These are phyloP conservation scores for Himalopsyche phryganea DNA, from an alignment of 1,140 invertebrate species.

Conservation along the genomic window DNA sequence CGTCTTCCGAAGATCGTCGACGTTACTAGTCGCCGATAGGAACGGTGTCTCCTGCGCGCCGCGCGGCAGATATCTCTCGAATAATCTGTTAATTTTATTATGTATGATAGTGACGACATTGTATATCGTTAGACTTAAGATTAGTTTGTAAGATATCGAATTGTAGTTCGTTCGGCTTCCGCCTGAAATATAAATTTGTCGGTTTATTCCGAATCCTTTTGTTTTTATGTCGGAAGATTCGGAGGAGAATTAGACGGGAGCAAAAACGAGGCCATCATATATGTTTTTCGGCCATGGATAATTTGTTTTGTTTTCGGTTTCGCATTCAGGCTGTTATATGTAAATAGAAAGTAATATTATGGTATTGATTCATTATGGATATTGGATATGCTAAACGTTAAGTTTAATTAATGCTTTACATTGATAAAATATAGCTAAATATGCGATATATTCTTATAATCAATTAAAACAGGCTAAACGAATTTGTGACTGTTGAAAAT, in stretches of 20 bases:
- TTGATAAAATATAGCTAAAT: too few relatives aligned
- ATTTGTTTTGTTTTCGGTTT: slow-evolving; percentile 26
- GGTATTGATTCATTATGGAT: slow-evolving; percentile 17
- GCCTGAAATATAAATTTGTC: too few relatives aligned
- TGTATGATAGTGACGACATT: neutral
- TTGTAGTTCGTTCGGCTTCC: neutral
- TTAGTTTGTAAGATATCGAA: slow-evolving; percentile 11
- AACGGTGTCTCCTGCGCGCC: neutral
- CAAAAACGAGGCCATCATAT: slow-evolving; percentile 29
- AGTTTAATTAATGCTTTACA: slow-evolving; percentile 18
- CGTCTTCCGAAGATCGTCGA: neutral
- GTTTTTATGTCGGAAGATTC: slow-evolving; percentile 14
- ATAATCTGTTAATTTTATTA: neutral
- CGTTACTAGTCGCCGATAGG: neutral
- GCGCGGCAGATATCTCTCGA: slow-evolving; percentile 1
- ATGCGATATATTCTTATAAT: too few relatives aligned
- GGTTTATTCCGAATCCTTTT: neutral
- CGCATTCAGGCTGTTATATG: slow-evolving; percentile 26
- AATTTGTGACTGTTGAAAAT: too few relatives aligned
- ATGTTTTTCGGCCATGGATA: slow-evolving; percentile 33
- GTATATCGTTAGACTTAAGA: slow-evolving; percentile 11
- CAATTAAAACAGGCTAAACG: too few relatives aligned
- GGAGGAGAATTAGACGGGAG: slow-evolving; percentile 4
- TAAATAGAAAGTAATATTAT: slow-evolving; percentile 17
- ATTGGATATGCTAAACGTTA: slow-evolving; percentile 9